Evolutionary conservation across 2,113 vertebrate genomes (phyloP).

Genomic region (Craseonycteris thonglongyai): DNA sequence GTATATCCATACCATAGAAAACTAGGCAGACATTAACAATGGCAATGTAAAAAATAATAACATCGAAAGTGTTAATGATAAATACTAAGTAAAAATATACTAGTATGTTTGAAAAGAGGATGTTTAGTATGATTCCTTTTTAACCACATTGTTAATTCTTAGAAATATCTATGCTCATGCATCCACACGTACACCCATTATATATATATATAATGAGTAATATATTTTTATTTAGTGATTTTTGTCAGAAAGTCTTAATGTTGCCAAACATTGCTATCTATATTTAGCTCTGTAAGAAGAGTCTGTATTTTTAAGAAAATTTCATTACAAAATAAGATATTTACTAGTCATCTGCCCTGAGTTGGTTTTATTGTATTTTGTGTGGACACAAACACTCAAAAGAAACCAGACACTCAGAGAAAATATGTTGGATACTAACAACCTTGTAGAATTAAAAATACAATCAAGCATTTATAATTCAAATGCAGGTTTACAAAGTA

Average conservation of each 20-base stretch:
- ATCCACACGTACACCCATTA: background rate
- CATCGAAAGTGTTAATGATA: background rate
- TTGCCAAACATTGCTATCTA: background rate
- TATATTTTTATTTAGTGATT: constrained; percentile 1
- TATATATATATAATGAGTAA: no score
- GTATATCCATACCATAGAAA: background rate
- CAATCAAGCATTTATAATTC: background rate
- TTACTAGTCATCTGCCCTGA: background rate
- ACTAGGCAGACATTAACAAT: background rate
- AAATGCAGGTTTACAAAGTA: background rate
- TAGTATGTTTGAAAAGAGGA: background rate
- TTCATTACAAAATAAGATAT: constrained; percentile 17
- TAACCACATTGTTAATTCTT: background rate
- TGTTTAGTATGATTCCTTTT: background rate
- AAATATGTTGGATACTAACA: background rate
- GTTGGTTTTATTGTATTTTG: constrained; percentile 24
- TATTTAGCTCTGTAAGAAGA: background rate
- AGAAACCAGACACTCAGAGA: background rate
- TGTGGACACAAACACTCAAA: background rate
- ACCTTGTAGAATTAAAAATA: background rate
- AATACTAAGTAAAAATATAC: constrained; percentile 15
- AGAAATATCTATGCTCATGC: background rate
- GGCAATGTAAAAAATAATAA: background rate
- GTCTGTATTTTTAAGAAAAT: constrained; percentile 4
- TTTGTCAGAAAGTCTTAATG: constrained; percentile 12